Evolutionary conservation across 2,888 invertebrate species (phyloP), one percentile per base, ranked within the genome.

Genomic region (Unio delphinus): DNA sequence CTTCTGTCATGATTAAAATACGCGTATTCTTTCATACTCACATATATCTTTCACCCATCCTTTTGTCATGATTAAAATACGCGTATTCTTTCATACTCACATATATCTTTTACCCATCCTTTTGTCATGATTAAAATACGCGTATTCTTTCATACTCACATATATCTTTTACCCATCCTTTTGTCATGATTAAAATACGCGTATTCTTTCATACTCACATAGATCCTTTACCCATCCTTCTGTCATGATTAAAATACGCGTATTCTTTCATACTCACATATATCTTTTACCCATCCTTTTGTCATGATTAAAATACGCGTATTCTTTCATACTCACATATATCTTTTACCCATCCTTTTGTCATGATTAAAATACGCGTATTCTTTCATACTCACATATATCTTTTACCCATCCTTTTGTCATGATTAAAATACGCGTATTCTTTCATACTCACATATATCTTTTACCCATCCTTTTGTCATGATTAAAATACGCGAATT

Each of bases 381-480:
- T 18, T 23, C 26, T 11, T 15, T 2, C 17, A 28, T 57, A 85
- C 87, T 85, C 79, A 89, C 90, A 72, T 26, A 86, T 72, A 72
- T 90, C 89, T 69, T 82, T 77, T 5, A 81, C 78, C 83, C 84
- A 85, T 75, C 90, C 90, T 83, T 89, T 90, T 62, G 89, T 87
- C 61, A 90, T 87, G 62, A 15, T 45, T 8, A 26, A 0, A n/a
- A 17, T 59, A 26, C 20, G 4, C 3, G 59, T 23, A 59, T 18
- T 23, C 26, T 11, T 15, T 2, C 17, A 28, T 57, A 85, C 87
- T 85, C 79, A 89, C 90, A 72, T 26, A 86, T 72, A 72, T 90
- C 89, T 68, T 82, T 77, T 5, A 81, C 78, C 83, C 84, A 85
- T 75, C 90, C 90, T 83, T 89, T 90, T 62, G 89, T 87, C 61